Evolutionary conservation across 2,888 invertebrate species (phyloP), one percentile per base, ranked within the genome.

Genomic region (Leucophora obtusa): DNA sequence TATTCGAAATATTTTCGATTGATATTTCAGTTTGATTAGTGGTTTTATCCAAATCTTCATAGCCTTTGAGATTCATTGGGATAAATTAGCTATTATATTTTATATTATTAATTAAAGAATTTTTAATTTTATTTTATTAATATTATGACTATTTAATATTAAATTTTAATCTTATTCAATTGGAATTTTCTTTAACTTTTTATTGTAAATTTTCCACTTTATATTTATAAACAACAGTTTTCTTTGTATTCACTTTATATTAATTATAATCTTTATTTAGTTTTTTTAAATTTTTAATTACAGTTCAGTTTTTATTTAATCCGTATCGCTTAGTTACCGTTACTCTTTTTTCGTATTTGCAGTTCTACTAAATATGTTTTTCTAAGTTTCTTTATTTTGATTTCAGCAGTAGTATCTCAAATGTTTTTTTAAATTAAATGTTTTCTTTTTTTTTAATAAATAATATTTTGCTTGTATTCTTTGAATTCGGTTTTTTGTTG

Each of bases 11-110:
- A 53, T 60, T 56, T 65, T 69, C 73, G 9, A 10, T 63, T 28
- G 59, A 17, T 82, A 78, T 58, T 72, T 75, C 68, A 56, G 60
- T 38, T 50, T 15, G 17, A 7, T n/a, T 17, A n/a, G 56, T 21
- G 21, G n/a, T n/a, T 68, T 80, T 79, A 79, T 85, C 84, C 21
- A 86, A 76, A 83, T 85, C 82, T 60, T 85, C 84, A 51, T 86
- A 86, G 15, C 82, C 84, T 60, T 75, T 72, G 0, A 68, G 51
- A 38, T 14, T 47, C 77, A 78, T 78, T 76, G 79, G 69, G 50
- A 74, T 79, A 15, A 18, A 14, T n/a, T n/a, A n/a, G n/a, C n/a
- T n/a, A n/a, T n/a, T 17, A 33, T 28, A 8, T 1, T 51, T n/a
- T n/a, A n/a, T 7, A 33, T 28, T 15, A 62, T 69, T n/a, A 17